Percentiles rank a stretch among this genome's conserved stretches.
phyloP scores from a whole-genome alignment of 2,888 invertebrate genomes.

The Oasisia sp. region DNA sequence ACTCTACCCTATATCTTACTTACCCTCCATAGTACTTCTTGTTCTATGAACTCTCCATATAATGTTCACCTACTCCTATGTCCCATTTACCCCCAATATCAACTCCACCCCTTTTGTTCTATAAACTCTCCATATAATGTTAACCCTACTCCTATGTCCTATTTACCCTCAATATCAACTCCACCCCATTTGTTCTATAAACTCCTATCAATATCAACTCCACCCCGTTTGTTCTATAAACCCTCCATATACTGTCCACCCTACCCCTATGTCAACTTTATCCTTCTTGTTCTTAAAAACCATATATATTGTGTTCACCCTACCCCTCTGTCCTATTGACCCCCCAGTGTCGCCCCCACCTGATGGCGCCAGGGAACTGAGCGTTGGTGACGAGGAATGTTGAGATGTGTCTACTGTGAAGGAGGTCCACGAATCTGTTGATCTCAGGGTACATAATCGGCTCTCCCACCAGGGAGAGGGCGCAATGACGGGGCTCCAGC shows the following conservation, averaged over 20 bases:
- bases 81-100: background rate
- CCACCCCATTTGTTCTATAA: background rate
- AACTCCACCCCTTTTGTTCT: no score
- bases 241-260: background rate
- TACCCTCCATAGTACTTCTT: no score
- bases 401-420: constrained; percentile 69
- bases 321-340: background rate
- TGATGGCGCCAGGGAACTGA: constrained; percentile 72
- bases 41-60: no score
- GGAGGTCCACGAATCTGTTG: constrained; percentile 68
- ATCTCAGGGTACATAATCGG: constrained; percentile 75
- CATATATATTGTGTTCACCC: no score
- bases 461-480: constrained; percentile 72
- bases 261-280: background rate
- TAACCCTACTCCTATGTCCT: background rate
- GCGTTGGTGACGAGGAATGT: constrained; percentile 73
- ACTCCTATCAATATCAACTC: background rate
- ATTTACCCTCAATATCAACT: background rate
- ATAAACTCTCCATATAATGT: background rate
- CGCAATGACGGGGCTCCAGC: constrained; percentile 69
- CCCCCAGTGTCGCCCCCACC: constrained; percentile 50
- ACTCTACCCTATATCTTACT: no score
- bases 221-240: no score
- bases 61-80: background rate
- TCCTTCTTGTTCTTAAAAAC: no score